A percentile compares a stretch with the other conserved stretches of the same genome.
phyloP scores from a whole-genome alignment of 2,888 invertebrate species.

The Julus scandinavius region DNA sequence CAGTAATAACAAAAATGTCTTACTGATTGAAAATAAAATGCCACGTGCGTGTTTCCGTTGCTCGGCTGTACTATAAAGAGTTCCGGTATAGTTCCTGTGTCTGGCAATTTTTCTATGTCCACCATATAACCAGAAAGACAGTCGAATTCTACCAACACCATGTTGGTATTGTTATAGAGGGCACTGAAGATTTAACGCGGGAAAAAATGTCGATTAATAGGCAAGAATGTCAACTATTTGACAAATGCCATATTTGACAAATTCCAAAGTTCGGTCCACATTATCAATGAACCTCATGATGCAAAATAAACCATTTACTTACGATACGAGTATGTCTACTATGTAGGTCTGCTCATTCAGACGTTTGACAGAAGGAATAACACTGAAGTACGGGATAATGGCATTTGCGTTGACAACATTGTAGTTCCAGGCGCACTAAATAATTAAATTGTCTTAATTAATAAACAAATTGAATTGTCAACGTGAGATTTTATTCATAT shows the following conservation, averaged over 20 bases:
- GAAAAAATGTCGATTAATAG: neutral
- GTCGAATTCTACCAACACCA: slow-evolving; percentile 2
- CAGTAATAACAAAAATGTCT: neutral
- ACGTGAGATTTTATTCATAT: too few relatives aligned
- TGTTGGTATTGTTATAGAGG: neutral
- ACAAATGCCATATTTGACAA: neutral
- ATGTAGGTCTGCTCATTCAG: neutral
- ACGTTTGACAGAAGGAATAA: neutral
- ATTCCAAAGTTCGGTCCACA: too few relatives aligned
- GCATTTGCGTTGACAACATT: neutral
- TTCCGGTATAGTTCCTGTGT: neutral
- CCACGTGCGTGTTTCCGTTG: neutral
- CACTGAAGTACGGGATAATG: neutral
- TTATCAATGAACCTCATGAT: too few relatives aligned
- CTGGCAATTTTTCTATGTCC: neutral
- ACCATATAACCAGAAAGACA: neutral
- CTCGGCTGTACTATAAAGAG: neutral
- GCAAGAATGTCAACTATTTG: too few relatives aligned
- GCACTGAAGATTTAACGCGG: neutral
- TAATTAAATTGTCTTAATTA: too few relatives aligned
- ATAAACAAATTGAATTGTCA: too few relatives aligned
- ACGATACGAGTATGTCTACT: neutral
- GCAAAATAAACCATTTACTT: neutral
- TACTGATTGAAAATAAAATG: neutral
- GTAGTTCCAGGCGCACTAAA: slow-evolving; percentile 28